Evolutionary conservation across 2,888 invertebrate species (phyloP).

Genomic region (Mystacides longicornis): DNA sequence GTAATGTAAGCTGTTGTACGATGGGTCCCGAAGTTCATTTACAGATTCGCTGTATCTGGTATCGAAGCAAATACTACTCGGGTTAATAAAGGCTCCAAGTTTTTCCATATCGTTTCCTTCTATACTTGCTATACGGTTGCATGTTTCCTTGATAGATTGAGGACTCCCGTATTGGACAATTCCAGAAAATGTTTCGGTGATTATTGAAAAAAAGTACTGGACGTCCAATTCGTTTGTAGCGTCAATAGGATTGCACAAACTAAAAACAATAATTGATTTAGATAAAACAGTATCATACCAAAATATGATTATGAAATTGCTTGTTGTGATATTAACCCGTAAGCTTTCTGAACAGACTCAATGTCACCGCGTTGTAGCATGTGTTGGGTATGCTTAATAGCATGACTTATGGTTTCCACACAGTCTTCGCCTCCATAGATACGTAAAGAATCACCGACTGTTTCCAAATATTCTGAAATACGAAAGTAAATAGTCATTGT

Average conservation of each 20-base stretch:
- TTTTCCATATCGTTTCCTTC: constrained; percentile 2
- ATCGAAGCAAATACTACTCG: neutral
- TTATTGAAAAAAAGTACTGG: constrained; percentile 39
- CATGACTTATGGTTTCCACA: constrained; percentile 35
- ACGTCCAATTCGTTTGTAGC: constrained; percentile 33
- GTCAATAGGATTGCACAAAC: constrained; percentile 37
- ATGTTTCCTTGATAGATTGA: neutral
- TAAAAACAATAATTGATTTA: constrained; percentile 25
- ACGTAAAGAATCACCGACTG: constrained; percentile 41
- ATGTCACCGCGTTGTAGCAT: neutral
- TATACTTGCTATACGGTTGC: neutral
- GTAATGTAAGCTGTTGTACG: neutral
- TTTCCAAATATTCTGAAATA: constrained; percentile 48
- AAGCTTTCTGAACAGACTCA: neutral
- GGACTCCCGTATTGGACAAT: constrained; percentile 36
- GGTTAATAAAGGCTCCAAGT: neutral
- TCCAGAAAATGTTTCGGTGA: constrained; percentile 38
- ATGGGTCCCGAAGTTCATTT: neutral
- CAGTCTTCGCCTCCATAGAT: constrained; percentile 40
- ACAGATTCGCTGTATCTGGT: neutral
- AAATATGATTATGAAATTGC: too few species aligned
- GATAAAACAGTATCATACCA: neutral
- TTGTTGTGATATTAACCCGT: too few species aligned
- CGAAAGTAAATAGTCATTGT: neutral
- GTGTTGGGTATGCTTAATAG: constrained; percentile 33